phyloP scores from a whole-genome alignment of 2,888 invertebrate genomes.

The Heliconius aoede region DNA sequence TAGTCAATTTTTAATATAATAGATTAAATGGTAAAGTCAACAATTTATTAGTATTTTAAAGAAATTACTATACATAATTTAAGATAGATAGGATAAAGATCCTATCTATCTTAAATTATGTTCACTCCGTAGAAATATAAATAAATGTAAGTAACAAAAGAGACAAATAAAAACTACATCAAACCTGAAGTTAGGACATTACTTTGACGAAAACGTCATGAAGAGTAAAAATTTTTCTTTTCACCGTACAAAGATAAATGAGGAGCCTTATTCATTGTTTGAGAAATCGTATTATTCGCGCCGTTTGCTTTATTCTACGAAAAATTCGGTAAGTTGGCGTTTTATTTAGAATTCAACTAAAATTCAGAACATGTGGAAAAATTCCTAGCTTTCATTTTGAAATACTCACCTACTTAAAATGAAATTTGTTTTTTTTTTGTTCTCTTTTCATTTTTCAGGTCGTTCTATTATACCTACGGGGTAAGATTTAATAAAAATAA shows the following conservation, averaged over 20 bases:
- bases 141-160: constrained; percentile 16
- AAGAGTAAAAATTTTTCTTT: constrained; percentile 44
- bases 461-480: background rate
- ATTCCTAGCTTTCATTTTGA: constrained; percentile 6
- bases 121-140: constrained; percentile 5
- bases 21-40: background rate
- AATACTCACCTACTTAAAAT: constrained; percentile 6
- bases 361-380: constrained; percentile 10
- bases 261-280: constrained; percentile 50
- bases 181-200: constrained; percentile 9
- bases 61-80: too few species aligned
- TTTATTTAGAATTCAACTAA: constrained; percentile 8
- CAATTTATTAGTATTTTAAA: too few species aligned
- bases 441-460: background rate
- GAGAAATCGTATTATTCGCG: constrained; percentile 48
- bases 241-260: constrained; percentile 50
- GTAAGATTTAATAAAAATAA: background rate
- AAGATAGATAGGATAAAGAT: too few species aligned
- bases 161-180: constrained; percentile 17
- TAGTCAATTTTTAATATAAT: background rate
- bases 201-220: constrained; percentile 25
- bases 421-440: background rate
- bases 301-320: constrained; percentile 37
- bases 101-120: background rate
- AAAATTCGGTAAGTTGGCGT: constrained; percentile 24